phyloP scores from a whole-genome alignment of 2,797 vertebrate species.

The Sebastes hubbsi region DNA sequence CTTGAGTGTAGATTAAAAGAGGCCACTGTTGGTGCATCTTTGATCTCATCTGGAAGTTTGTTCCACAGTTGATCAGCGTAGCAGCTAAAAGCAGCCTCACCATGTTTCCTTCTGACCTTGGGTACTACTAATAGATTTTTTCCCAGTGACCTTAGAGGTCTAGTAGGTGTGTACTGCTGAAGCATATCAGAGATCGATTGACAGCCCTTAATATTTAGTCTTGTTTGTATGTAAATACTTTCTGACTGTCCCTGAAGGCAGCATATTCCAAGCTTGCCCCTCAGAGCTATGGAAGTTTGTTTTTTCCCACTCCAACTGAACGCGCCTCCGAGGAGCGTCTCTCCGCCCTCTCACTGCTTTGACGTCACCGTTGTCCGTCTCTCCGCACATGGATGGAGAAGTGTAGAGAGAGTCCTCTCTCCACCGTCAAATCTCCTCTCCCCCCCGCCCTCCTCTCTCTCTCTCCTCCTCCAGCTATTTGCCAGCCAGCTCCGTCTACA shows the following conservation, averaged over 20 bases:
- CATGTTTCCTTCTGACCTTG: no score
- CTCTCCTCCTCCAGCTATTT: constrained; percentile 32
- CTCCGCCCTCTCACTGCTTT: constrained; percentile 33
- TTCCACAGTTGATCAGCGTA: no score
- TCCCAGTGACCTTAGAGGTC: no score
- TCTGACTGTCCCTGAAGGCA: not conserved
- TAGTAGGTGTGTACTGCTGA: no score
- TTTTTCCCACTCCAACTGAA: not conserved
- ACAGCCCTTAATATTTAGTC: not conserved
- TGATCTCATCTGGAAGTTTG: no score
- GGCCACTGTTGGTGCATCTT: no score
- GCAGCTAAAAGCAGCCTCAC: no score
- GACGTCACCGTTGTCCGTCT: constrained; percentile 69
- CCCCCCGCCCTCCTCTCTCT: not conserved
- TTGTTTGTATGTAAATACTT: not conserved
- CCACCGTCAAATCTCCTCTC: constrained; percentile 10
- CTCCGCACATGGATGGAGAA: constrained; percentile 64
- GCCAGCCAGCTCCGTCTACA: constrained; percentile 38
- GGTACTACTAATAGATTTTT: no score
- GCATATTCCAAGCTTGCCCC: not conserved
- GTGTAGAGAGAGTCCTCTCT: constrained; percentile 19
- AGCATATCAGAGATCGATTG: no score
- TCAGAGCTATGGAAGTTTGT: not conserved
- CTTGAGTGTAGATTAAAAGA: no score
- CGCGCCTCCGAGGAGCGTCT: not conserved